Base-by-base conservation (phyloP, 2,113 vertebrate species). In the Jaculus jaculus region DNA sequence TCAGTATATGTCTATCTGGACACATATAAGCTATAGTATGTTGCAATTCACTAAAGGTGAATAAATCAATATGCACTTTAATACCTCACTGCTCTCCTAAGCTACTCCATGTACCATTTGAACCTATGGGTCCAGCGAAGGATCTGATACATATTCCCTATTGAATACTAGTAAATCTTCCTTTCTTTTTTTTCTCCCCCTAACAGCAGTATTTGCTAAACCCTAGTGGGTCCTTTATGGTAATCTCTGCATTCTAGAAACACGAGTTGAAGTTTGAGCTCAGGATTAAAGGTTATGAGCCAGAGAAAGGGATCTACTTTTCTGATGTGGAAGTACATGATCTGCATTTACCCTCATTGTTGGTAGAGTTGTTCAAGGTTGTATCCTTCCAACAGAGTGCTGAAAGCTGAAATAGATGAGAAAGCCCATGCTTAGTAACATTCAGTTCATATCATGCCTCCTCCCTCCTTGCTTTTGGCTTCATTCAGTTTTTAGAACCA, bases 251-350 rank as follows among this genome's bases (percentile, higher is more conserved):
- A 81, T 23, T 94, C 30, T 75, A 65, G 32, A 92, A 82, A 85
- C 24, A 89, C 47, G 79, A 12, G 20, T 78, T 92, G 47, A 77
- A 73, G 37, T 15, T 63, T 84, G 42, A 94, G 16, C 58, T 88
- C 66, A 84, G 23, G 28, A 77, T 87, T 94, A 91, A 84, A 10
- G 66, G 81, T 91, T 87, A 65, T 34, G 30, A 34, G 23, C 77
- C 69, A 75, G 65, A 71, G 16, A 91, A 95, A 92, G 37, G 51
- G 69, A 65, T 84, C 12, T 71, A 18, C 84, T 96, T 47, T 96
- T 74, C 42, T 71, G 63, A 65, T 82, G 73, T 39, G 58, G 69
- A 69, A 87, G 79, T 85, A 87, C 21, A 20, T 80, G 9, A 83
- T 90, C 61, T 77, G 9, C 42, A 92, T 83, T 94, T 81, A 65